A percentile compares a stretch with the other conserved stretches of the same genome.
phyloP scores from a whole-genome alignment of 2,113 vertebrate species.

The Regulus satrapa region DNA sequence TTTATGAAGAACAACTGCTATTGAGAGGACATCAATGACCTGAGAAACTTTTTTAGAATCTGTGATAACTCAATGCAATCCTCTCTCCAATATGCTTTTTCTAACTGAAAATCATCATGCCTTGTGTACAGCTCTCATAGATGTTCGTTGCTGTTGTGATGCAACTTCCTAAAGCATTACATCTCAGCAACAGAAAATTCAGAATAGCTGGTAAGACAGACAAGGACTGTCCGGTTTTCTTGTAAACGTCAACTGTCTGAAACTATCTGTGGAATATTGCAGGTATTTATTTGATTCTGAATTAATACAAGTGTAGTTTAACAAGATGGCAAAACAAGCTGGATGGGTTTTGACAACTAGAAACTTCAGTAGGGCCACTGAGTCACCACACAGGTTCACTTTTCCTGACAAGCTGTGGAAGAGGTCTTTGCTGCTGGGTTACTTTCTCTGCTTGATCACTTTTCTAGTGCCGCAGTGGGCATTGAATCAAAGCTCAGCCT shows the following conservation, averaged over 20 bases:
- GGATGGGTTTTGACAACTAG: background rate
- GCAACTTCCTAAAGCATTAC: background rate
- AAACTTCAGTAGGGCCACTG: background rate
- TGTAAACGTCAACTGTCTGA: background rate
- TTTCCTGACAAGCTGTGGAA: background rate
- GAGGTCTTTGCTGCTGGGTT: background rate
- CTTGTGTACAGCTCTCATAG: background rate
- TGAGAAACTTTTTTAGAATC: background rate
- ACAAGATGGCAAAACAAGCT: background rate
- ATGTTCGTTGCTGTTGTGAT: background rate
- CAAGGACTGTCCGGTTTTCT: background rate
- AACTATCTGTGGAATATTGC: background rate
- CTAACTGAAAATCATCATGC: background rate
- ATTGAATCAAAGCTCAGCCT: background rate
- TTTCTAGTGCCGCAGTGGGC: accelerated
- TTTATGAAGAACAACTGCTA: background rate
- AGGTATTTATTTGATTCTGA: background rate
- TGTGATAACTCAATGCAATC: background rate
- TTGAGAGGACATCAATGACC: background rate
- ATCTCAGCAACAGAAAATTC: background rate
- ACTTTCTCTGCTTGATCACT: background rate
- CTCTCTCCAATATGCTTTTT: background rate
- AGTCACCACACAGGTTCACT: background rate
- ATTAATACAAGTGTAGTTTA: background rate
- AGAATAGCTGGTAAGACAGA: background rate